Evolutionary conservation across 2,113 vertebrate species (phyloP).

Genomic region (Elanoides forficatus): DNA sequence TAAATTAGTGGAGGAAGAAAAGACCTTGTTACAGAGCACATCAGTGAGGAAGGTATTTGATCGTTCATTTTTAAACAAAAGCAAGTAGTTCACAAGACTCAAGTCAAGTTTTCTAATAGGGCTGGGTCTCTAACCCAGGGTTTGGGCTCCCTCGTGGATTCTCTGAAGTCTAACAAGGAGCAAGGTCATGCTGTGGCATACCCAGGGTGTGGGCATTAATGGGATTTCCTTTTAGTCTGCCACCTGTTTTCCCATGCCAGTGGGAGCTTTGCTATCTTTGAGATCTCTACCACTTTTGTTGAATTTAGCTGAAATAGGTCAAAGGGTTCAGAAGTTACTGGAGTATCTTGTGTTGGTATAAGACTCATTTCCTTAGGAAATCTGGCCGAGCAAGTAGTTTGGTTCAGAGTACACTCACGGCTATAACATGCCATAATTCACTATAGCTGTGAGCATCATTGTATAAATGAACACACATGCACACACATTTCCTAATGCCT

Average conservation of each 20-base stretch:
- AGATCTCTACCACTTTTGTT: background rate
- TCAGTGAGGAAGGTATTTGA: background rate
- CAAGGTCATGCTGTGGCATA: background rate
- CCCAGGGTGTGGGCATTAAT: background rate
- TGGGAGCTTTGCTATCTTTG: background rate
- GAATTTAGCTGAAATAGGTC: background rate
- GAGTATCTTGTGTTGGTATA: background rate
- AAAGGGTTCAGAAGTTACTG: background rate
- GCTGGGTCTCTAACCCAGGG: background rate
- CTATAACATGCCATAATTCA: background rate
- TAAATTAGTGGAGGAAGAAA: background rate
- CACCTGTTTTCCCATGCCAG: background rate
- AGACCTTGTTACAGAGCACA: background rate
- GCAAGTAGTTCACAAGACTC: background rate
- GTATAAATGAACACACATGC: constrained; percentile 5
- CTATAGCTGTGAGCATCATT: background rate
- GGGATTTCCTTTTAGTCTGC: background rate
- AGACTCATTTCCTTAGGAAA: background rate
- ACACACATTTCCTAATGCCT: background rate
- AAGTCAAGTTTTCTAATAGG: background rate
- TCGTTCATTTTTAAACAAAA: background rate
- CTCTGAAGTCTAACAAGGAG: background rate
- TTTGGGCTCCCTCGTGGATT: accelerated
- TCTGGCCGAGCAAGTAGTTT: background rate
- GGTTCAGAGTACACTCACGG: background rate